Evolutionary conservation across 2,888 invertebrate species (phyloP), one percentile per base, ranked within the genome.

Genomic region (Tupiocoris notatus): DNA sequence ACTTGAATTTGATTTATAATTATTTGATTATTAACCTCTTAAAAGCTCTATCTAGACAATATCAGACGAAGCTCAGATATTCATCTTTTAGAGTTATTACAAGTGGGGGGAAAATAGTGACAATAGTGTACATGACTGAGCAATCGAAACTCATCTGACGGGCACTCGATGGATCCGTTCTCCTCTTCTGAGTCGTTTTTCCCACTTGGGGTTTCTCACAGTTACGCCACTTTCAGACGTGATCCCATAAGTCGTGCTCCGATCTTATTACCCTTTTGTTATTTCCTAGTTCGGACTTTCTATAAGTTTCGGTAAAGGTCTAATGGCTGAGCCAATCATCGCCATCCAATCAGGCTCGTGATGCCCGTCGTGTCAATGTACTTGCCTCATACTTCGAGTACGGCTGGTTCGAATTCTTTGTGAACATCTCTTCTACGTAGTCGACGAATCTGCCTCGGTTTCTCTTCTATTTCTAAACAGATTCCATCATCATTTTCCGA

Each of bases 221-320:
- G 73, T 73, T 73, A 73, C 73, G 73, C 73, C 73, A 73, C 73
- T 62, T 39, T 21, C 57, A 20, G 73, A 75, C 75, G 75, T 75
- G 75, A 75, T 75, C 75, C 65, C 65, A 65, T 75, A 75, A 63
- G 65, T 64, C 65, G 65, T 64, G 64, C 65, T 65, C 64, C 18
- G 64, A 17, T 75, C 65, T 65, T 75, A 65, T 65, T 65, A 65
- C 65, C 75, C 75, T 75, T 75, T 75, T 75, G 75, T 75, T 75
- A 75, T 75, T 75, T 75, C 75, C 75, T 75, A 75, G 75, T 75
- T 75, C 65, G 75, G 75, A 75, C 75, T 75, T 75, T 75, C 75
- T 75, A 75, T 75, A 75, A 75, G 75, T 75, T 39, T 66, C 75
- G 75, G 75, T 75, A 75, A 75, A 75, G 75, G 75, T 75, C 75